A percentile compares a stretch with the other conserved stretches of the same genome.
phyloP scores from a whole-genome alignment of 1,140 invertebrate species.

The Diploscapter pachys region DNA sequence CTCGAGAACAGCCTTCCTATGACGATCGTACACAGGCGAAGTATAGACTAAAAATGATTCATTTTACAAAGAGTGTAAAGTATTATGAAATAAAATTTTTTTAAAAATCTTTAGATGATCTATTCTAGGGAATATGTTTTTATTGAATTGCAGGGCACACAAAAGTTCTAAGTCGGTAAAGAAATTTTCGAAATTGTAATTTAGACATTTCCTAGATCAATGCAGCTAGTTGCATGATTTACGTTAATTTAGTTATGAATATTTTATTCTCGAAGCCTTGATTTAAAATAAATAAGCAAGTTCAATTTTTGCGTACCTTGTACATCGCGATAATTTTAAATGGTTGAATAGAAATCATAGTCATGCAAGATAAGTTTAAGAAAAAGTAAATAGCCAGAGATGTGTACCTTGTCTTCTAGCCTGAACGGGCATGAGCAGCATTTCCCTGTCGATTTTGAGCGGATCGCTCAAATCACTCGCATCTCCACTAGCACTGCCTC shows the following conservation, averaged over 20 bases:
- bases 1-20: not conserved
- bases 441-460: slow-evolving; percentile 21
- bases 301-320: too few species aligned
- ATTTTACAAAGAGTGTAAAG: not conserved
- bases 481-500: slow-evolving; percentile 15
- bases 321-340: too few species aligned
- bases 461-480: slow-evolving; percentile 2
- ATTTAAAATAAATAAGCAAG: too few species aligned
- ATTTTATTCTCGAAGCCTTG: not conserved
- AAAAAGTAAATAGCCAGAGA: not conserved
- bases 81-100: not conserved
- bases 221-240: too few species aligned
- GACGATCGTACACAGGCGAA: not conserved
- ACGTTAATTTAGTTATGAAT: not conserved
- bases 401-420: slow-evolving; percentile 10
- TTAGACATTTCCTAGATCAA: too few species aligned
- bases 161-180: too few species aligned
- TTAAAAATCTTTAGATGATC: too few species aligned
- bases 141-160: too few species aligned
- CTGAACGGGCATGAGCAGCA: slow-evolving; percentile 21
- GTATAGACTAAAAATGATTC: not conserved
- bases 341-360: too few species aligned
- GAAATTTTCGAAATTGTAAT: too few species aligned
- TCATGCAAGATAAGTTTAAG: too few species aligned
- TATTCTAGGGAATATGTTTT: too few species aligned